A percentile compares a stretch with the other conserved stretches of the same genome.
These are phyloP conservation scores for Cephus nigrinus DNA, from an alignment of 2,888 invertebrate genomes.

Conservation along the genomic window DNA sequence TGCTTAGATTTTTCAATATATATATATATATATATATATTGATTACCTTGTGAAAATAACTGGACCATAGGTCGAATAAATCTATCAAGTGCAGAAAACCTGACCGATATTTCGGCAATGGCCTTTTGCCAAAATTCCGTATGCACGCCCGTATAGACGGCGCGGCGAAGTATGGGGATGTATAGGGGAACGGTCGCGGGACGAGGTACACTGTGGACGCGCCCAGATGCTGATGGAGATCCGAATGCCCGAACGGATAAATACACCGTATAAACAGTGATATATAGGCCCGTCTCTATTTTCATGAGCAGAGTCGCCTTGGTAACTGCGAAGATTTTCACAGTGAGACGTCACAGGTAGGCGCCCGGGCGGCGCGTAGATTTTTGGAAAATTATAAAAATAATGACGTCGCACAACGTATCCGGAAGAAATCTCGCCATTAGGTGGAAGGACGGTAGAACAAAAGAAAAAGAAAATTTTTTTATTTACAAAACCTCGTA, in stretches of 20 bases:
- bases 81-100: constrained; percentile 34
- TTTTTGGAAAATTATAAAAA: too few relatives aligned
- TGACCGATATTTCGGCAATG: constrained; percentile 40
- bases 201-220: not conserved
- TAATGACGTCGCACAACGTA: not conserved
- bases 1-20: too few relatives aligned
- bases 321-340: not conserved
- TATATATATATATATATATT: not conserved
- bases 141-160: not conserved
- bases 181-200: not conserved
- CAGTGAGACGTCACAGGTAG: not conserved
- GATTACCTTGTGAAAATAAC: not conserved
- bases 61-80: constrained; percentile 18
- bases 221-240: not conserved
- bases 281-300: constrained; percentile 30
- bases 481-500: not conserved
- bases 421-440: not conserved
- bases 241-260: constrained; percentile 21
- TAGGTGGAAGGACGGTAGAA: not conserved
- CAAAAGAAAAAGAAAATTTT: not conserved
- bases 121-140: constrained; percentile 40
- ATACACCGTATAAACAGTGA: constrained; percentile 31
- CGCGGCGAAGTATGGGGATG: not conserved
- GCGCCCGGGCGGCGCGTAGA: not conserved
- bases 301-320: not conserved